Conservation (phyloP, 1,140 invertebrate genomes). For the Marisa cornuarietis region DNA sequence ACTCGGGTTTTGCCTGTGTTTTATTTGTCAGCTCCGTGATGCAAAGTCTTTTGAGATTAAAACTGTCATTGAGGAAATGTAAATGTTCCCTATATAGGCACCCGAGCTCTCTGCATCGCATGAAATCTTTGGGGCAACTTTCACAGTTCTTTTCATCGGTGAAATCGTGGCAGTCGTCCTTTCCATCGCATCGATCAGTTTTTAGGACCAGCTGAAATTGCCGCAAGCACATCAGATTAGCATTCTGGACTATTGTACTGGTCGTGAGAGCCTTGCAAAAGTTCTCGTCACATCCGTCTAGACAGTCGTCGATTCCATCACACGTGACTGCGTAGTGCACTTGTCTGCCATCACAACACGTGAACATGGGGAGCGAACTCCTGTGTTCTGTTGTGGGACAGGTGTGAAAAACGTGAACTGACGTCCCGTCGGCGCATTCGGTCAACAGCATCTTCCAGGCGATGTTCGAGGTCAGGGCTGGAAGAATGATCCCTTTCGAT, state of each 20-base stretch:
- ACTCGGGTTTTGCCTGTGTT: not conserved
- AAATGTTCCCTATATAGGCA: not conserved
- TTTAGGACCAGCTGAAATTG: not conserved
- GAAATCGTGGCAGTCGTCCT: not conserved
- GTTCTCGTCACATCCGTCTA: not conserved
- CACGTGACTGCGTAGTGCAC: constrained; percentile 10
- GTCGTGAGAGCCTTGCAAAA: not conserved
- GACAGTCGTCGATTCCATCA: constrained; percentile 5
- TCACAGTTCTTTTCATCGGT: not conserved
- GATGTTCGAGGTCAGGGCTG: not conserved
- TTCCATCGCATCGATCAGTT: not conserved
- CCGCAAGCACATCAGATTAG: too few relatives aligned
- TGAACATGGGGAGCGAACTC: not conserved
- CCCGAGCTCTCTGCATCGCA: not conserved
- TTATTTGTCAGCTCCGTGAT: not conserved
- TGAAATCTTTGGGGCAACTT: not conserved
- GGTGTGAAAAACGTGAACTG: not conserved
- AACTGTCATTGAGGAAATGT: not conserved
- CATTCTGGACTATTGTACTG: too few relatives aligned
- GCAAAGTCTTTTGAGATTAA: not conserved
- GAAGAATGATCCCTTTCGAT: not conserved
- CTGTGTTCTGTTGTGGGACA: not conserved
- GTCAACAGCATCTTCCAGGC: not conserved
- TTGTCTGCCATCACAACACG: not conserved
- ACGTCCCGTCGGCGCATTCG: not conserved